Evolutionary conservation across 1,140 invertebrate genomes (phyloP), one percentile per base, ranked within the genome.

Genomic region (Lanistes nyassanus): DNA sequence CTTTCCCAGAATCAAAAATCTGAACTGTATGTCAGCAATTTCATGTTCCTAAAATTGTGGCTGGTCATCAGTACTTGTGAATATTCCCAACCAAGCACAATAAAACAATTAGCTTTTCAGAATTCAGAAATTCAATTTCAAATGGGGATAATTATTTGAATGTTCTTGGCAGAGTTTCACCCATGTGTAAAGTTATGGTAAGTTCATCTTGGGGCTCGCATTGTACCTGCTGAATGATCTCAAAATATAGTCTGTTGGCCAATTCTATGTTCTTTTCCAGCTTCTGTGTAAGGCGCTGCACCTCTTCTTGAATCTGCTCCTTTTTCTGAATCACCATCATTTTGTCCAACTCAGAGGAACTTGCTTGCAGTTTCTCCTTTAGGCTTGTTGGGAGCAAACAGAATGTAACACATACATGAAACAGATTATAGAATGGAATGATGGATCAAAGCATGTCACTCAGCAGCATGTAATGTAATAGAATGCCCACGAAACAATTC

Each of bases 211-310:
- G 37, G 5, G 60, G 19, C 19, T 37, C 4, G 6, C 31, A 19
- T 26, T 56, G 70, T 58, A 80, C 79, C 51, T 76, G 73, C 47
- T 77, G 42, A 19, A 80, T n/a, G 21, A 80, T 73, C 37, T 75
- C 72, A 26, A 42, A 62, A 66, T 80, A 80, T 58, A 77, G 39
- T 42, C 67, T 68, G 42, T 69, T 67, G 36, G 73, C 60, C 2
- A 34, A 36, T 19, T 77, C 37, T 21, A 77, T 55, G 21, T 51
- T 71, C 42, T 71, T 60, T 7, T 80, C 79, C 39, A 68, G 51
- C 29, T 68, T 34, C 53, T 73, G 51, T 47, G 62, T 51, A 56
- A 73, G 47, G 53, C 36, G 70, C 26, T 68, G 42, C 19, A 75
- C 23, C 19, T 80, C 79, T 47, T 75, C 67, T 19, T 71, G 47